Base-by-base conservation (phyloP, 2,113 vertebrate genomes). In the Thomomys bottae region DNA sequence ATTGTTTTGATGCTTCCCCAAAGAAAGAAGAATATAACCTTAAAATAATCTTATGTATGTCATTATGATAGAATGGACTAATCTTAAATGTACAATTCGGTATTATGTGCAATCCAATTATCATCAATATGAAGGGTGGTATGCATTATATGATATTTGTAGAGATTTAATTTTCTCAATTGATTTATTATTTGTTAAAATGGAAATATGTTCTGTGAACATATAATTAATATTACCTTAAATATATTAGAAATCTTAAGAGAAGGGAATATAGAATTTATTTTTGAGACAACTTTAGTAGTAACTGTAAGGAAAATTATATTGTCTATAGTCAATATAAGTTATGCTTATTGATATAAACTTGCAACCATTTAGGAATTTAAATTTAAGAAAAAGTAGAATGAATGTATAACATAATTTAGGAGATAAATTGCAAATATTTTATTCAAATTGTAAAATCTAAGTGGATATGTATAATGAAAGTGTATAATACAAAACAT, bases 201-300 rank as follows among this genome's bases (percentile, higher is more conserved):
- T 57, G 20, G 26, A 81, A 49, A 57, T 79, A 71, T 64, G 17
- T 54, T 84, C 42, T 79, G 20, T 90, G 8, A 82, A 15, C 40
- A 61, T 70, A 42, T 42, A 72, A 81, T 6, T 61, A 24, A 18
- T 0, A 73, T 1, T 49, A 57, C 71, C 23, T 7, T 68, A 80
- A 86, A 45, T 84, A 66, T 54, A 4, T 57, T 77, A 57, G 21
- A 66, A 61, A 49, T n/a, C 3, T 59, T 80, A 28, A 78, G 15
- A 21, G 20, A 87, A 94, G 82, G 14, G 6, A 94, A 18, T 72
- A 1, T 6, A 67, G 30, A 20, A 57, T 67, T 45, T 70, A 72
- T 9, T 73, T 77, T 68, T 88, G 83, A 17, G n/a, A 72, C 49
- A 85, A 68, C 5, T 92, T 78, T 32, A 82, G 59, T 11, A 87